These are phyloP conservation scores for Bungarus multicinctus DNA, from an alignment of 2,113 vertebrate genomes.

Conservation along the genomic window DNA sequence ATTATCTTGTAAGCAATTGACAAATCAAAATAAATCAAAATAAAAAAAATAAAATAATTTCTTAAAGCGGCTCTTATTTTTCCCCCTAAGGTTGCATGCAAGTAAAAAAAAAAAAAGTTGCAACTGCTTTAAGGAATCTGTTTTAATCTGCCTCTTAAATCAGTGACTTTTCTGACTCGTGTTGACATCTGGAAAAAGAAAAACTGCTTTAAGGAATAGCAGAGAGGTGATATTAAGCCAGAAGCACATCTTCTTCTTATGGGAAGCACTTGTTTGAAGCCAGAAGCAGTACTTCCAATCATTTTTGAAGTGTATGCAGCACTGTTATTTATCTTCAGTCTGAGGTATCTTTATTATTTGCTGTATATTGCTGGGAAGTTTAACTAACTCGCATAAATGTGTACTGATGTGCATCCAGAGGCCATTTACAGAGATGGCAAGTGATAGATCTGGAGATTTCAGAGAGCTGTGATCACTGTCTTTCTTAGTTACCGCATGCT, in stretches of 20 bases:
- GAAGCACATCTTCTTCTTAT: background rate
- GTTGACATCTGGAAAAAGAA: background rate
- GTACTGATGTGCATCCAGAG: conserved; percentile 37
- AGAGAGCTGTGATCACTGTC: conserved; percentile 18
- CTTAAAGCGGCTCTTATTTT: background rate
- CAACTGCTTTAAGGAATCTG: background rate
- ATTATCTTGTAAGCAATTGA: no score
- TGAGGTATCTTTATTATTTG: conserved; percentile 43
- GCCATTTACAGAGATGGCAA: conserved; percentile 31
- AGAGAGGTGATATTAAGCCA: background rate
- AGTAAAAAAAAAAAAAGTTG: background rate
- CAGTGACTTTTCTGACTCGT: background rate
- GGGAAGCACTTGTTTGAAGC: background rate
- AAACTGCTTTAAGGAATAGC: background rate
- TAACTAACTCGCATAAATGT: conserved; percentile 44
- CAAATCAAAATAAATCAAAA: no score
- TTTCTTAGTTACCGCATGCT: conserved; percentile 37
- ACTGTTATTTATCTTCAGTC: conserved; percentile 57
- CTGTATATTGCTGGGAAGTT: conserved; percentile 42
- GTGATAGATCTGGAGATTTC: conserved; percentile 32
- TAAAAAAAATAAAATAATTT: no score
- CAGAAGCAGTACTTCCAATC: background rate
- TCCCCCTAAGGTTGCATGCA: background rate
- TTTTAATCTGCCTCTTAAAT: background rate
- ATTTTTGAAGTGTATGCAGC: background rate